Evolutionary conservation across 2,113 vertebrate genomes (phyloP).

Genomic region (Mugil cephalus): DNA sequence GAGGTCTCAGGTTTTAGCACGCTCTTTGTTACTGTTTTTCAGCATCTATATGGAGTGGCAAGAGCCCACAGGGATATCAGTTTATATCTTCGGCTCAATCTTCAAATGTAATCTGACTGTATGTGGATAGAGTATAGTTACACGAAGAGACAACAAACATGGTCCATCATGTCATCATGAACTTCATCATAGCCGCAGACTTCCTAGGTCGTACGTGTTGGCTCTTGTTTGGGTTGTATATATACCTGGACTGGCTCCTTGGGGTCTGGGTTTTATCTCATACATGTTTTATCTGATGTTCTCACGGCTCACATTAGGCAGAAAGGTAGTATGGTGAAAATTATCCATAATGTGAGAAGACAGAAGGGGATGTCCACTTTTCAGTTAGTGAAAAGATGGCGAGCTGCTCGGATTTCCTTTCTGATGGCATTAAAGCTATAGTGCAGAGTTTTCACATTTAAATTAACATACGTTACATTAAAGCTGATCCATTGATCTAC

Average conservation of each 20-base stretch:
- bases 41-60: neutral
- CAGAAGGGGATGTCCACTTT: conserved; percentile 14
- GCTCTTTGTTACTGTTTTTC: conserved; percentile 8
- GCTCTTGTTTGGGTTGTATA: conserved; percentile 39
- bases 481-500: too few relatives aligned
- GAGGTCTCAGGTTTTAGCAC: conserved; percentile 35
- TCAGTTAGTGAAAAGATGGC: neutral
- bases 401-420: neutral
- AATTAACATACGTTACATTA: too few relatives aligned
- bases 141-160: conserved; percentile 18
- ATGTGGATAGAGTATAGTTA: conserved; percentile 9
- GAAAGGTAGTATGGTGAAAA: conserved; percentile 27
- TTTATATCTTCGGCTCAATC: conserved; percentile 6
- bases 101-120: conserved; percentile 13
- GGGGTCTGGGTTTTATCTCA: conserved; percentile 59
- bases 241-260: conserved; percentile 59
- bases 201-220: conserved; percentile 32
- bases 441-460: too few relatives aligned
- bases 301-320: conserved; percentile 20
- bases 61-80: conserved; percentile 1
- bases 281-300: conserved; percentile 43
- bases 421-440: too few relatives aligned
- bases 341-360: conserved; percentile 25
- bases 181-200: conserved; percentile 15
- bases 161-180: conserved; percentile 13